A percentile compares a stretch with the other conserved stretches of the same genome.
These are phyloP conservation scores for Heliocidaris erythrogramma DNA, from an alignment of 35 echinoderm and acorn worm genomes.

Conservation along the genomic window DNA sequence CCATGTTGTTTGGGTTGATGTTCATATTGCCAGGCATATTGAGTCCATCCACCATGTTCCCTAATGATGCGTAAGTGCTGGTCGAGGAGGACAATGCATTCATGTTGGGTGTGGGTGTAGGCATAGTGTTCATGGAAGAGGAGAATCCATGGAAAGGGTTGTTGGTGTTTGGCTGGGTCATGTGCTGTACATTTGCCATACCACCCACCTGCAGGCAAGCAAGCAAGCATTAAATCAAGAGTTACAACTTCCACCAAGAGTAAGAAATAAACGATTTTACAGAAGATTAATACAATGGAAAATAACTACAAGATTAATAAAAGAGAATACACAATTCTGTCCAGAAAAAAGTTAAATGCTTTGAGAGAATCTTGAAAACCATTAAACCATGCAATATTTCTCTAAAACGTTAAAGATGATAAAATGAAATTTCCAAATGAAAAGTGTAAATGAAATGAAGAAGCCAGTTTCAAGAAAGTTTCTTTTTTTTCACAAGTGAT, in stretches of 20 bases:
- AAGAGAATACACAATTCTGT: neutral
- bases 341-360: neutral
- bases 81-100: conserved; percentile 73
- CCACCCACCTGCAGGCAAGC: conserved; percentile 55
- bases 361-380: neutral
- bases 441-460: neutral
- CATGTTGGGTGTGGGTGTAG: conserved; percentile 83
- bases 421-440: neutral
- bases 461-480: neutral
- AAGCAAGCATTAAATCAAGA: conserved; percentile 48
- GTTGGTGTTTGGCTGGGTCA: conserved; percentile 51
- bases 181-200: conserved; percentile 51
- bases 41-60: conserved; percentile 71
- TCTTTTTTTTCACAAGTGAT: neutral
- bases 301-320: conserved; percentile 5
- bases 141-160: conserved; percentile 72
- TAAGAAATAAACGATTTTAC: conserved; percentile 21
- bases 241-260: conserved; percentile 45
- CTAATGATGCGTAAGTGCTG: conserved; percentile 58
- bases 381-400: neutral
- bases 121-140: conserved; percentile 69
- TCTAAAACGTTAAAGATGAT: neutral
- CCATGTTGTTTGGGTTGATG: conserved; percentile 65
- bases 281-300: conserved; percentile 1
- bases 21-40: conserved; percentile 60